Evolutionary conservation across 2,113 vertebrate genomes (phyloP), one percentile per base, ranked within the genome.

Genomic region (Leptosomus discolor): DNA sequence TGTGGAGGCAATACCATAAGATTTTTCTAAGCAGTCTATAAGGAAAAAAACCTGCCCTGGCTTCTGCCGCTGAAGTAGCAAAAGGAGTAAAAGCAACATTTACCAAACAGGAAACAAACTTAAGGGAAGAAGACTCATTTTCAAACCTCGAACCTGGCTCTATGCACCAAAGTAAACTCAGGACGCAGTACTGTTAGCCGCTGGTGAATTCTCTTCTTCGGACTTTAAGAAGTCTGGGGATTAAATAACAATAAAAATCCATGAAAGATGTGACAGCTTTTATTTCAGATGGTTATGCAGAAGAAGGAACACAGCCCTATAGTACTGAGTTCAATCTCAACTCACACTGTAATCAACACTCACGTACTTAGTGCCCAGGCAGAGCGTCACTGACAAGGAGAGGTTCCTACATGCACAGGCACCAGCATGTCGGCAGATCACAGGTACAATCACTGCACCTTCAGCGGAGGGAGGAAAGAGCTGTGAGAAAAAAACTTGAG

Each of bases 401-500:
- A 85, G 60, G 51, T 41, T 91, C 86, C 69, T 73, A 8, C 67
- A 24, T 2, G 26, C 41, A 7, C 96, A 87, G 84, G 94, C 84
- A 92, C 18, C 3, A 2, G 21, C 95, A 71, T 1, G 76, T 39
- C 77, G 50, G 51, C 43, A 50, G 37, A 51, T 46, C 84, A 37
- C 26, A 41, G 76, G 64, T 51, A 56, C n/a, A 68, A 94, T 48
- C 94, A 24, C 79, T 46, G 58, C 2, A 2, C 77, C 76, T 92
- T 81, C 53, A 41, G 5, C 1, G 4, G 7, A 12, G 22, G 45
- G 10, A 43, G 78, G 36, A 37, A 82, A 65, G 56, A 75, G 61
- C 77, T 91, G 89, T 94, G 91, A 92, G 95, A 96, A 96, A 41
- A 86, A 89, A 84, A 65, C 41, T 36, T 17, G 32, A 70, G 74